Conservation (phyloP, 2,888 invertebrate genomes). For the Dynastes grantii region DNA sequence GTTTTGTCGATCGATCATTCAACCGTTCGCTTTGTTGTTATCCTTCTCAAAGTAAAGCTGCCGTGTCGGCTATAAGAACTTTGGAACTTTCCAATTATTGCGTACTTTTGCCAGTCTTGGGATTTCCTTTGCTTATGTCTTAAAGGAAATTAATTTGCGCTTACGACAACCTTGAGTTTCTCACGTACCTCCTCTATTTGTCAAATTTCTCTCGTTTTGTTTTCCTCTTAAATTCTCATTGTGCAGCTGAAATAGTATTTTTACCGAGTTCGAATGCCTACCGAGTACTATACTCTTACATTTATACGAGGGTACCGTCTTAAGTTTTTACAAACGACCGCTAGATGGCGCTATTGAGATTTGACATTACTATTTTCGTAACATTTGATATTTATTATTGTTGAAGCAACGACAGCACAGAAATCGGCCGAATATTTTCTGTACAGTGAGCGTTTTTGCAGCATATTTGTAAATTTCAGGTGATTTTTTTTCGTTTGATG, state of each 20-base stretch:
- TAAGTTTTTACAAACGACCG: too few species aligned
- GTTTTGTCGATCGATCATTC: slow-evolving; percentile 43
- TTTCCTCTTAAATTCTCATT: slow-evolving; percentile 12
- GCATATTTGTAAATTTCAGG: too few species aligned
- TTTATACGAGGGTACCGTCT: neutral
- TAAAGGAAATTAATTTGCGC: slow-evolving; percentile 46
- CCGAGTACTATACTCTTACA: neutral
- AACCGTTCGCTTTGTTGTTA: slow-evolving; percentile 39
- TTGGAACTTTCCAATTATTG: slow-evolving; percentile 47
- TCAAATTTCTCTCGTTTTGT: slow-evolving; percentile 37
- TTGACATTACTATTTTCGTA: too few species aligned
- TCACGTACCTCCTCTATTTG: slow-evolving; percentile 46
- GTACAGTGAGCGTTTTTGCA: too few species aligned
- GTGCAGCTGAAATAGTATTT: neutral
- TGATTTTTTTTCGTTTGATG: too few species aligned
- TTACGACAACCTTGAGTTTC: slow-evolving; percentile 46
- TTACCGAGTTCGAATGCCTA: neutral
- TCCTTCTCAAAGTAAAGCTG: slow-evolving; percentile 44
- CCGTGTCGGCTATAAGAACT: slow-evolving; percentile 41
- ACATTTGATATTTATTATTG: too few species aligned
- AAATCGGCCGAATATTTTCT: too few species aligned
- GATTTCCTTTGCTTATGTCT: slow-evolving; percentile 43
- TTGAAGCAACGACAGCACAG: too few species aligned
- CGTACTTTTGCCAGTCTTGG: slow-evolving; percentile 40
- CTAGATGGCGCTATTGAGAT: too few species aligned